Base-by-base conservation (phyloP, 2,888 invertebrate species). In the Dastarcus helophoroides region DNA sequence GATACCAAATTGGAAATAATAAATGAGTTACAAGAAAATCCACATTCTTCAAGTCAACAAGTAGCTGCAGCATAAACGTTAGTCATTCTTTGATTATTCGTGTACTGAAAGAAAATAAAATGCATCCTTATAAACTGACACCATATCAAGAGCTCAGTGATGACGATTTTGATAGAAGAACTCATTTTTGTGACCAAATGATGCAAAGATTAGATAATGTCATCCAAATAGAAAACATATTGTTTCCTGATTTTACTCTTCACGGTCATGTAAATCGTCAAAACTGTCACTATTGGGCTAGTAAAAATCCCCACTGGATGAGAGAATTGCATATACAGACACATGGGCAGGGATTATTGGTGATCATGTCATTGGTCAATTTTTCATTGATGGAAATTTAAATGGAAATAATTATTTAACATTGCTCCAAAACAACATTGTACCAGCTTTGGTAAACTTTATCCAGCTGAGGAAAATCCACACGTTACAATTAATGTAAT, bases 211-310 rank as follows among this genome's bases (percentile, higher is more conserved):
- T 15, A 5, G 2, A 28, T 31, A 26, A 31, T 31, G 3, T 17
- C 8, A 14, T 15, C 4, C 17, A 15, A 15, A 26, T 15, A 26
- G 15, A 9, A 26, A 9, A 31, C 6, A 11, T 31, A 16, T 8
- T 24, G 25, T 32, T 32, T 32, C 14, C 27, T 32, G 27, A 32
- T 32, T 32, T 31, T 31, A 4, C 21, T 2, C 19, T 21, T 10
- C 8, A 32, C 11, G 28, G 32, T n/a, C 22, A 29, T 10, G 21
- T n/a, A n/a, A n/a, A n/a, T 28, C 22, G 28, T 13, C 32, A 29
- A 21, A 28, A 32, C 28, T 26, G 25, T 14, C 11, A 8, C 16
- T 31, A 17, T n/a, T 26, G 31, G 26, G 10, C 31, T 26, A 31
- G 5, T 11, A 26, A 26, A 17, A 31, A 26, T 17, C 26, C 32